Evolutionary conservation across 2,888 invertebrate genomes (phyloP), one percentile per base, ranked within the genome.

Genomic region (Norana najaformis): DNA sequence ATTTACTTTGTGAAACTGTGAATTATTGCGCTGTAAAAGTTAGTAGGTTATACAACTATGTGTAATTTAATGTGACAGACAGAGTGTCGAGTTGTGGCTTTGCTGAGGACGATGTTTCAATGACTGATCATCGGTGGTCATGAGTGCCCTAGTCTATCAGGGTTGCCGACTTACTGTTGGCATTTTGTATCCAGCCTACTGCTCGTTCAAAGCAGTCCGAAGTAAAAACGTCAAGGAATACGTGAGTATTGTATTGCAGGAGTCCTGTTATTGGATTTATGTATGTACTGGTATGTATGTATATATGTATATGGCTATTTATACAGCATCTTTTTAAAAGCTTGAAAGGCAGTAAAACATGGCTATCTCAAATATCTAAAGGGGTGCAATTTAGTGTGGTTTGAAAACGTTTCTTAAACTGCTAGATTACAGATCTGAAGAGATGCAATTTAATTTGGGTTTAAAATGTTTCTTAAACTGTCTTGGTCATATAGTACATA

Each of bases 201-300:
- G 98, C 93, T 99, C 99, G 93, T 99, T 98, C 96, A 99, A 99
- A 96, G 99, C 98, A 93, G 98, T 99, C 92, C 97, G 98, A 95
- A 98, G 98, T 95, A 99, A 98, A 96, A 98, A 99, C 96, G 97
- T 98, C 93, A 98, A 98, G 95, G 98, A 99, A 97, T 99, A 99
- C 96, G 99, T 99, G 95, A 98, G 94, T 94, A 93, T 82, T 8
- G 36, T 23, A 6, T 8, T 83, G 8, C n/a, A n/a, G n/a, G n/a
- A n/a, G 6, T 69, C 8, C 11, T 69, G 18, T 69, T 69, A 1
- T 69, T 30, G 30, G 69, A 69, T 69, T n/a, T n/a, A 11, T 69
- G n/a, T n/a, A n/a, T n/a, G n/a, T 69, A 69, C 69, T 16, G 11
- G 18, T 47, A 47, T 47, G 18, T 3, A 47, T 47, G 23, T 23